Conservation (phyloP, 2,888 invertebrate species). For the Netelia inedita region DNA sequence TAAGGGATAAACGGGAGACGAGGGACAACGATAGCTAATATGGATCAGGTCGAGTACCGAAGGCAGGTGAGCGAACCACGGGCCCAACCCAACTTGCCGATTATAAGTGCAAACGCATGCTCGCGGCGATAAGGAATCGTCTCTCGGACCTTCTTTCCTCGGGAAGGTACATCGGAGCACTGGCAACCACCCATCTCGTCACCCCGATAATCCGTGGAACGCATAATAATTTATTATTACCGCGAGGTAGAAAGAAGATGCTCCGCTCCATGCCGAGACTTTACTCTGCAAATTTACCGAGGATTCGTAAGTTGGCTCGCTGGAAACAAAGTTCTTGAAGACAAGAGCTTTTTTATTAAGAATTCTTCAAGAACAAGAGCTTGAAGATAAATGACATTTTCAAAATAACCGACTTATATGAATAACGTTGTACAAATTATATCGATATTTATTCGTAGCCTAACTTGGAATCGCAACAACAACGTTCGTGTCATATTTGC, state of each 20-base stretch:
- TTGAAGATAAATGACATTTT: too few relatives aligned
- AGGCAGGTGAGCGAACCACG: conserved; percentile 34
- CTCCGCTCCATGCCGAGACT: neutral
- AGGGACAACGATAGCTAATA: conserved; percentile 17
- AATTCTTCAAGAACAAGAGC: too few relatives aligned
- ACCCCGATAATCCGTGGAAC: conserved; percentile 76
- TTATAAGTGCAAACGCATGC: conserved; percentile 81
- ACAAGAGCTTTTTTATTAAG: too few relatives aligned
- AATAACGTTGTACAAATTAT: too few relatives aligned
- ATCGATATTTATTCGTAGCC: too few relatives aligned
- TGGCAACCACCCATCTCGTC: conserved; percentile 71
- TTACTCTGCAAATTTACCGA: neutral
- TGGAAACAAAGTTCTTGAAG: neutral
- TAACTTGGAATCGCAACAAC: too few relatives aligned
- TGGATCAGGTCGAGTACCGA: conserved; percentile 40
- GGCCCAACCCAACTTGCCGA: conserved; percentile 58
- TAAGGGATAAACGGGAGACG: conserved; percentile 1
- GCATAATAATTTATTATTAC: conserved; percentile 77
- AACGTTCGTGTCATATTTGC: too few relatives aligned
- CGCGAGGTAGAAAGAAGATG: conserved; percentile 3
- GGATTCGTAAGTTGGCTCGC: neutral
- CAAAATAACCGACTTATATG: too few relatives aligned
- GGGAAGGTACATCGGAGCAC: conserved; percentile 66
- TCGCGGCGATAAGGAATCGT: conserved; percentile 75
- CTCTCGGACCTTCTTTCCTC: conserved; percentile 58